These are phyloP conservation scores for Pachypanchax playfairii DNA, from an alignment of 2,113 vertebrate species.

Conservation along the genomic window DNA sequence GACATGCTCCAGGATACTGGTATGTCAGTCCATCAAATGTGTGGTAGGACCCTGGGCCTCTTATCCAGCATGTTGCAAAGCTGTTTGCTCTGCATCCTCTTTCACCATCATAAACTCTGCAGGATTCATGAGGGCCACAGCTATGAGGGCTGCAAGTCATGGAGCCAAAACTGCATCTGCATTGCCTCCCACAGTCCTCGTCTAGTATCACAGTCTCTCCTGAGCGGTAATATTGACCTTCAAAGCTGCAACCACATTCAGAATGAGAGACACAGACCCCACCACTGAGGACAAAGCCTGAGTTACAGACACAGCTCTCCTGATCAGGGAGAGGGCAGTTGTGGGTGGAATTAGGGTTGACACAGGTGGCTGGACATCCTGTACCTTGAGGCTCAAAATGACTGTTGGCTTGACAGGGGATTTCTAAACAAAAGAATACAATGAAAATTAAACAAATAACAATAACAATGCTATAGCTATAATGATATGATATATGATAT, in stretches of 20 bases:
- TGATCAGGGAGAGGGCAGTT: conserved; percentile 56
- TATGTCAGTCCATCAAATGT: conserved; percentile 67
- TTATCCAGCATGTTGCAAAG: conserved; percentile 57
- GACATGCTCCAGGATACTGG: conserved; percentile 68
- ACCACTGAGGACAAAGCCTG: conserved; percentile 63
- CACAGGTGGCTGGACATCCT: conserved; percentile 70
- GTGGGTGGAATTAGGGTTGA: conserved; percentile 43
- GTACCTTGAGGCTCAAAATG: conserved; percentile 69
- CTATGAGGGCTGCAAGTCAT: conserved; percentile 58
- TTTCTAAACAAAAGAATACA: conserved; percentile 45
- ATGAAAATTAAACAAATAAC: no score
- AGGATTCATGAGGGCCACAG: conserved; percentile 48
- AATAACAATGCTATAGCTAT: no score
- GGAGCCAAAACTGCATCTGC: conserved; percentile 43
- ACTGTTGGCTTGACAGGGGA: conserved; percentile 67
- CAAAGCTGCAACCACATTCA: conserved; percentile 71
- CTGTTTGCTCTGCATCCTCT: conserved; percentile 56
- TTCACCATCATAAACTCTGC: conserved; percentile 35
- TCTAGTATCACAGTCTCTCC: conserved; percentile 62
- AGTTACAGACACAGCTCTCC: conserved; percentile 72
- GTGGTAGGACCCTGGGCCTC: conserved; percentile 56
- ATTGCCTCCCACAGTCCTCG: conserved; percentile 55
- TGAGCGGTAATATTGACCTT: conserved; percentile 61
- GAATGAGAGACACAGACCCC: conserved; percentile 55
- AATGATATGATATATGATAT: no score